A percentile compares a stretch with the other conserved stretches of the same genome.
phyloP scores from a whole-genome alignment of 1,140 invertebrate species.

The Lethrus apterus region DNA sequence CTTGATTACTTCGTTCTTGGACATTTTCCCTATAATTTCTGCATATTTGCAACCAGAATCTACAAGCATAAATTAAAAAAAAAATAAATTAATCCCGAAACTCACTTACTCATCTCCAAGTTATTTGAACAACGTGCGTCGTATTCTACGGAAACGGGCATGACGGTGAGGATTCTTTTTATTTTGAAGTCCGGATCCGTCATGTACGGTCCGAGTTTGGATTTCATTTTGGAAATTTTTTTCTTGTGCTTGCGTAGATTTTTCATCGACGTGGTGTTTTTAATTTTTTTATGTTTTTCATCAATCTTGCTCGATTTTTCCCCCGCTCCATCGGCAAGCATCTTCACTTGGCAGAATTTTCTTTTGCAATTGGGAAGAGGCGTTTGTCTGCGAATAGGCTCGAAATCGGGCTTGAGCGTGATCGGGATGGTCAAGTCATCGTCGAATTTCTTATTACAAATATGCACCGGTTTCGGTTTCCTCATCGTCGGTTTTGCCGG shows the following conservation, averaged over 20 bases:
- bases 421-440: constrained; percentile 7
- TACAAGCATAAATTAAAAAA: too few species aligned
- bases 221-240: not conserved
- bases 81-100: too few species aligned
- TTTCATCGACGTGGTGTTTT: constrained; percentile 5
- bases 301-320: not conserved
- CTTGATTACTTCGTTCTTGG: constrained; percentile 2
- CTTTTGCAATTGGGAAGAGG: not conserved
- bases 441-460: constrained; percentile 6
- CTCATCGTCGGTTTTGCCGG: not conserved
- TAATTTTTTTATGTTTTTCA: constrained; percentile 1
- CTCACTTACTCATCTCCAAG: too few species aligned
- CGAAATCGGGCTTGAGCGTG: not conserved
- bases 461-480: not conserved
- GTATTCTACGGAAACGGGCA: constrained; percentile 17
- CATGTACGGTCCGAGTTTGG: not conserved
- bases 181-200: not conserved
- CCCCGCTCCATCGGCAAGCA: not conserved
- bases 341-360: not conserved
- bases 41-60: too few species aligned
- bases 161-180: constrained; percentile 18
- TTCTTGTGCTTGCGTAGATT: not conserved
- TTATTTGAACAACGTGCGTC: too few species aligned
- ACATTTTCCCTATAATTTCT: constrained; percentile 7
- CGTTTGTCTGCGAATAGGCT: not conserved